A percentile compares a stretch with the other conserved stretches of the same genome.
These are phyloP conservation scores for Neopelma chrysocephalum DNA, from an alignment of 2,797 vertebrate genomes.

Conservation along the genomic window DNA sequence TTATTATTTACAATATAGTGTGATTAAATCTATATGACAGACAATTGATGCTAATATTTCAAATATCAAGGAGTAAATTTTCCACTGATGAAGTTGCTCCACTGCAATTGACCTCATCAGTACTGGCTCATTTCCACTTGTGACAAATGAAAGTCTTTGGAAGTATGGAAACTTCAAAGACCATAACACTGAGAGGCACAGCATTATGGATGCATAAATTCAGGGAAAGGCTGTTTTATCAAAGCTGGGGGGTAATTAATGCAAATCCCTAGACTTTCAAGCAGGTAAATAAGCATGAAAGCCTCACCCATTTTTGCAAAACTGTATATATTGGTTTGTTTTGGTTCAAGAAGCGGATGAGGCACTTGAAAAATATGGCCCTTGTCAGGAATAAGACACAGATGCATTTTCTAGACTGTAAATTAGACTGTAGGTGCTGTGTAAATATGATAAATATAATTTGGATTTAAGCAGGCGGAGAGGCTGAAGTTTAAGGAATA, in stretches of 20 bases:
- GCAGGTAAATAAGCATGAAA: conserved; percentile 51
- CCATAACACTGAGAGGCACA: background rate
- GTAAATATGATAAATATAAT: background rate
- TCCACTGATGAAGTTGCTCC: background rate
- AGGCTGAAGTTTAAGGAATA: background rate
- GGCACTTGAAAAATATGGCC: background rate
- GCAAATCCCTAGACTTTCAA: conserved; percentile 45
- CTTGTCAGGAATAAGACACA: background rate
- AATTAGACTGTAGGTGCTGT: background rate
- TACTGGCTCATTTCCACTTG: conserved; percentile 21
- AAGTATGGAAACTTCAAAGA: conserved; percentile 53
- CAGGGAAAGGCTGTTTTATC: conserved; percentile 8
- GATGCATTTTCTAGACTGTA: background rate
- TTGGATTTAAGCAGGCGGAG: background rate
- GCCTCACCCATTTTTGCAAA: background rate
- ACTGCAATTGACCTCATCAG: background rate
- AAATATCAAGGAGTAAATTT: background rate
- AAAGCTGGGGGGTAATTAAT: conserved; percentile 50
- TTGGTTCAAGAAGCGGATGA: background rate
- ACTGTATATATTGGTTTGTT: background rate
- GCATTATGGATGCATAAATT: conserved; percentile 42
- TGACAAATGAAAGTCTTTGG: conserved; percentile 25
- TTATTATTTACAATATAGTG: background rate
- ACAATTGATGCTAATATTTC: background rate
- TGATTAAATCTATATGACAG: background rate